Evolutionary conservation across 2,888 invertebrate genomes (phyloP).

Genomic region (Hypolimnas misippus): DNA sequence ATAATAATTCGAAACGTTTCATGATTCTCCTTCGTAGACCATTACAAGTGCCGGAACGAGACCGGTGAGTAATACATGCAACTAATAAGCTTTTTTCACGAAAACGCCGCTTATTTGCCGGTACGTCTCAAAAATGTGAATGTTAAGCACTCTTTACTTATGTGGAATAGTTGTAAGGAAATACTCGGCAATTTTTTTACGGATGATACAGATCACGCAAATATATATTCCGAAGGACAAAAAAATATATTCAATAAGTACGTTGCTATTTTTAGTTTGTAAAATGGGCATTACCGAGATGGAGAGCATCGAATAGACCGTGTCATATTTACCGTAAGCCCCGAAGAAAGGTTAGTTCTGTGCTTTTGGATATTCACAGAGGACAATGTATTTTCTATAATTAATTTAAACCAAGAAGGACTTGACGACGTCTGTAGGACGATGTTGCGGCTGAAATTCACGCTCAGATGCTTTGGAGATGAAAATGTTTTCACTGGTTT

Average conservation of each 20-base stretch:
- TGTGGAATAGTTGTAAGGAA: not conserved
- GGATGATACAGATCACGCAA: not conserved
- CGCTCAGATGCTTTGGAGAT: slow-evolving; percentile 30
- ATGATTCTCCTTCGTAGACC: slow-evolving; percentile 72
- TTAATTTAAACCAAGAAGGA: slow-evolving; percentile 1
- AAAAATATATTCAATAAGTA: slow-evolving; percentile 8
- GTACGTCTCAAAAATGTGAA: slow-evolving; percentile 24
- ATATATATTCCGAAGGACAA: not conserved
- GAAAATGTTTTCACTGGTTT: slow-evolving; percentile 12
- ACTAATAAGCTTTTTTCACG: slow-evolving; percentile 24
- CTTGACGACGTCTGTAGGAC: slow-evolving; percentile 28
- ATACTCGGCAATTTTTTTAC: not conserved
- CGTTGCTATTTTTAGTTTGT: slow-evolving; percentile 74
- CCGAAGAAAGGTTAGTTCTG: slow-evolving; percentile 74
- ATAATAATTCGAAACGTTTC: slow-evolving; percentile 49
- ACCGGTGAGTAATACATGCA: slow-evolving; percentile 70
- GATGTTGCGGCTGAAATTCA: slow-evolving; percentile 32
- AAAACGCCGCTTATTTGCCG: slow-evolving; percentile 27
- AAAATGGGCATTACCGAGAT: slow-evolving; percentile 80
- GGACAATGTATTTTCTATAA: slow-evolving; percentile 5
- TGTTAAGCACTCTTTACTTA: slow-evolving; percentile 37
- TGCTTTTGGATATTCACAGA: slow-evolving; percentile 31
- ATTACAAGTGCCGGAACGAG: slow-evolving; percentile 72
- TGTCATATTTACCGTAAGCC: slow-evolving; percentile 64
- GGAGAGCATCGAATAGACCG: slow-evolving; percentile 80